Evolutionary conservation across 2,888 invertebrate species (phyloP).

Genomic region (Seira musarum): DNA sequence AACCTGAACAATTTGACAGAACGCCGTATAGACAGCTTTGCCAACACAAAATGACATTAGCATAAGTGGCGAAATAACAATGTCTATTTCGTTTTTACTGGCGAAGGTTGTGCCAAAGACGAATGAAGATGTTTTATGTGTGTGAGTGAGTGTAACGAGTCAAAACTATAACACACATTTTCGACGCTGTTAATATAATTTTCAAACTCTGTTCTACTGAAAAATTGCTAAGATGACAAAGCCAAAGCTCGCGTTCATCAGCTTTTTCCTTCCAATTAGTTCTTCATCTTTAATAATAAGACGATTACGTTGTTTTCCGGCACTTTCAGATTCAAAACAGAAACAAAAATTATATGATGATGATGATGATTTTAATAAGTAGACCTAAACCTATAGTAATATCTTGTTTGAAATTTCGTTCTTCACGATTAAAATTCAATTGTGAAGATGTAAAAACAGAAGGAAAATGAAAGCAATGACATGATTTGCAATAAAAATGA

Average conservation of each 20-base stretch:
- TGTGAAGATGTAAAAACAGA: not conserved
- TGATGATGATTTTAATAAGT: too few species aligned
- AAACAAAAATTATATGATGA: too few species aligned
- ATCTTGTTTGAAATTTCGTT: not conserved
- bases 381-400: not conserved
- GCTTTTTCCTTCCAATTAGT: too few species aligned
- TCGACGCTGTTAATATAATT: too few species aligned
- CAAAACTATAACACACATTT: too few species aligned
- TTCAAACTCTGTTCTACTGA: too few species aligned
- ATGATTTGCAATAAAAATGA: not conserved
- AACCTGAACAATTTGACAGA: not conserved
- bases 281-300: too few species aligned
- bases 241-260: too few species aligned
- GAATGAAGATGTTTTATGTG: not conserved
- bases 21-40: not conserved
- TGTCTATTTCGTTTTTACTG: not conserved
- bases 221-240: too few species aligned
- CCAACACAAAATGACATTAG: not conserved
- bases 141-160: too few species aligned
- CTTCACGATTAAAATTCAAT: not conserved
- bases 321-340: not conserved
- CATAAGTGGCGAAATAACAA: not conserved
- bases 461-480: not conserved
- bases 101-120: not conserved
- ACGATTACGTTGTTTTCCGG: constrained; percentile 31